These are phyloP conservation scores for Amphiura filiformis DNA, from an alignment of 35 echinoderm and acorn worm genomes.

Conservation along the genomic window DNA sequence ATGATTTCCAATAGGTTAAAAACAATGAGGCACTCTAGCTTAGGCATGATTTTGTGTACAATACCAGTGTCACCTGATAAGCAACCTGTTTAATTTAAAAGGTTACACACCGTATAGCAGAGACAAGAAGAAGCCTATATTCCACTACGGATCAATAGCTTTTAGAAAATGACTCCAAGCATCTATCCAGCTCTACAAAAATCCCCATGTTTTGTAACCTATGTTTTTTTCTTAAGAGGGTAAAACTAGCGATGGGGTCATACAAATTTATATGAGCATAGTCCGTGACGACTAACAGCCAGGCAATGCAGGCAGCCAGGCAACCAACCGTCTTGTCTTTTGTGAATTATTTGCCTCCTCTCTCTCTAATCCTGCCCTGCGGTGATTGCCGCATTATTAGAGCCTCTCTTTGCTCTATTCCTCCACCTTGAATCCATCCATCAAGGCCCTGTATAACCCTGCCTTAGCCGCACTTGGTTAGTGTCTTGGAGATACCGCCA, in stretches of 20 bases:
- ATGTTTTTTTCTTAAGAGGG: background rate
- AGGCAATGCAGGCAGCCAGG: background rate
- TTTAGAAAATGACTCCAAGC: slow-evolving; percentile 7
- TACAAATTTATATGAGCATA: background rate
- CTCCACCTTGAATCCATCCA: background rate
- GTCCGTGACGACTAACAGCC: background rate
- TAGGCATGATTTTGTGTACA: too few species aligned
- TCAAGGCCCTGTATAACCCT: background rate
- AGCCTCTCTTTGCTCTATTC: background rate
- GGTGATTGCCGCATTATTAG: slow-evolving; percentile 11
- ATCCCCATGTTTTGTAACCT: background rate
- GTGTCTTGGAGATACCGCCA: slow-evolving; percentile 9
- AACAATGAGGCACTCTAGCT: too few species aligned
- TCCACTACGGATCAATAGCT: background rate
- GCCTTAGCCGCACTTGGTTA: background rate
- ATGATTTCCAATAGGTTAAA: too few species aligned
- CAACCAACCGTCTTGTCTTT: background rate
- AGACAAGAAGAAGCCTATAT: background rate
- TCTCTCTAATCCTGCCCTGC: background rate
- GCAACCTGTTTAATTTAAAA: background rate
- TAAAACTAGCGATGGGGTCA: background rate
- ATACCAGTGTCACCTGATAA: background rate
- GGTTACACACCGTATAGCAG: background rate
- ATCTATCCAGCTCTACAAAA: background rate
- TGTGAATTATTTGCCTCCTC: slow-evolving; percentile 1